phyloP scores from a whole-genome alignment of 2,113 vertebrate genomes.

The Empidonax traillii region DNA sequence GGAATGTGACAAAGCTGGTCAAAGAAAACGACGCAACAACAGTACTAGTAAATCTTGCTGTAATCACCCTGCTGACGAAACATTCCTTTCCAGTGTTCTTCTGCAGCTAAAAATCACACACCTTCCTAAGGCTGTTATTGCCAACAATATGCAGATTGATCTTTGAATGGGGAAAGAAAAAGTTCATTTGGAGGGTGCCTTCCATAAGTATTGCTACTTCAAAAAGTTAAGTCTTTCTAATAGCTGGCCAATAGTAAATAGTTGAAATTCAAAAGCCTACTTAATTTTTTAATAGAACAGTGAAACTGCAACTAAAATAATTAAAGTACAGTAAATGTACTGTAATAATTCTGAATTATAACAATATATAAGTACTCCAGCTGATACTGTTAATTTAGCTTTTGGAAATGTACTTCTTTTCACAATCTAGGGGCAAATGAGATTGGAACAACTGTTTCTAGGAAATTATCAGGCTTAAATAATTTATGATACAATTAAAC shows the following conservation, averaged over 20 bases:
- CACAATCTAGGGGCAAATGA: neutral
- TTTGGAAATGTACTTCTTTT: neutral
- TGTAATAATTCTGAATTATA: neutral
- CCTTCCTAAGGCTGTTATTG: neutral
- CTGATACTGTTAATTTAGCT: neutral
- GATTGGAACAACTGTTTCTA: neutral
- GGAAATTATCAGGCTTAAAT: neutral
- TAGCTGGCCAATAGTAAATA: neutral
- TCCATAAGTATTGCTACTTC: neutral
- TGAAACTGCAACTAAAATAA: neutral
- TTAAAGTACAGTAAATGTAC: neutral
- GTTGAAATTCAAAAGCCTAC: neutral
- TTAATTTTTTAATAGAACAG: neutral
- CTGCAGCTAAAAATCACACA: neutral
- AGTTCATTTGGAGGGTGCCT: neutral
- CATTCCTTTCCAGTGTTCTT: neutral
- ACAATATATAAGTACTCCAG: neutral
- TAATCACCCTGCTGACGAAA: neutral
- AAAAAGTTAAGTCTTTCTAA: neutral
- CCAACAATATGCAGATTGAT: neutral
- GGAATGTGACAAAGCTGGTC: neutral
- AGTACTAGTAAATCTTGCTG: neutral
- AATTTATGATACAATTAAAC: neutral
- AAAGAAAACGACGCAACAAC: neutral
- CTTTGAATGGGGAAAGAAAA: neutral